phyloP scores from a whole-genome alignment of 2,888 invertebrate genomes.

The Amphipoea lucens region DNA sequence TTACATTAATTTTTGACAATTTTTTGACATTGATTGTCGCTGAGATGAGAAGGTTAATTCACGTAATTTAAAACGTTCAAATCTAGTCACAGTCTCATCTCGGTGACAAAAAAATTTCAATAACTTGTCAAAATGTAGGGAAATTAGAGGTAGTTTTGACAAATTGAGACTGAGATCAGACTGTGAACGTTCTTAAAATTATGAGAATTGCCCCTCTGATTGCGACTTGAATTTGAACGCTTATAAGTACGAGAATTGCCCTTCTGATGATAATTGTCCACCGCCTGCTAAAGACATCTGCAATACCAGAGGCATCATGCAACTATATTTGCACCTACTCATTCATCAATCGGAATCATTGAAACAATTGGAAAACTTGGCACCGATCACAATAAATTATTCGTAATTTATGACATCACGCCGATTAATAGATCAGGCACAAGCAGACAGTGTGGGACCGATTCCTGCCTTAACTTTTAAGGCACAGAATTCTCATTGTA shows the following conservation, averaged over 20 bases:
- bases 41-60: not conserved
- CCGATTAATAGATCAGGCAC: conserved; percentile 79
- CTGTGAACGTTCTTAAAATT: too few relatives aligned
- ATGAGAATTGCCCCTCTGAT: too few relatives aligned
- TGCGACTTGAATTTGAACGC: not conserved
- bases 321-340: not conserved
- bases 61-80: too few relatives aligned
- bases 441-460: conserved; percentile 87
- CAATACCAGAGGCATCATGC: not conserved
- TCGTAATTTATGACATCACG: conserved; percentile 78
- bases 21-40: not conserved
- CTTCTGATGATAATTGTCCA: not conserved
- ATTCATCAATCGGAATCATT: conserved; percentile 29
- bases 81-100: too few relatives aligned
- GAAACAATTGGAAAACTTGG: conserved; percentile 48
- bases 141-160: too few relatives aligned
- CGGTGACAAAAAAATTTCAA: too few relatives aligned
- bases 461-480: conserved; percentile 75
- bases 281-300: fast-evolving
- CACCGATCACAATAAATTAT: conserved; percentile 62
- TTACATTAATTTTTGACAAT: not conserved
- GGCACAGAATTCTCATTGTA: conserved; percentile 85
- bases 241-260: not conserved
- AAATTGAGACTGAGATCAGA: too few relatives aligned
- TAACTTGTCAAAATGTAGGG: too few relatives aligned